These are phyloP conservation scores for Callipepla squamata DNA, from an alignment of 2,113 vertebrate species.

Conservation along the genomic window DNA sequence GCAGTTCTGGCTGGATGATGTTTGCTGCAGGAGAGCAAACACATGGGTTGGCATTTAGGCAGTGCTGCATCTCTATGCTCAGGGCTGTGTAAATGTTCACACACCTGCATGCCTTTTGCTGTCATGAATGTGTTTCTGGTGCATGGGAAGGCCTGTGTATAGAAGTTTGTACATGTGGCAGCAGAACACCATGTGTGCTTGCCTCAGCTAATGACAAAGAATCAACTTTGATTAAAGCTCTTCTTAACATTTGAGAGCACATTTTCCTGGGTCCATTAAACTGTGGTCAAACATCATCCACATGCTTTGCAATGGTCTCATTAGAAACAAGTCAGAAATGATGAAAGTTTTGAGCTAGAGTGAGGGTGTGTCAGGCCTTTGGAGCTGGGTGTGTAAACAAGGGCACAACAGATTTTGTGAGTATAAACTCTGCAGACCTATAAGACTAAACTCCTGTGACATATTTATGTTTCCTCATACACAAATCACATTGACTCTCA, in stretches of 20 bases:
- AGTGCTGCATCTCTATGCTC: background rate
- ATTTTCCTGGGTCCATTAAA: constrained; percentile 57
- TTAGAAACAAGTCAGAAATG: constrained; percentile 45
- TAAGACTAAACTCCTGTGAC: constrained; percentile 78
- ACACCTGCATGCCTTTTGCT: background rate
- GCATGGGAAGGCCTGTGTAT: background rate
- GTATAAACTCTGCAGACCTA: constrained; percentile 75
- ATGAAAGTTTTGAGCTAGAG: constrained; percentile 51
- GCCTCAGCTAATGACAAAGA: constrained; percentile 1
- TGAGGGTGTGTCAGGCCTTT: constrained; percentile 64
- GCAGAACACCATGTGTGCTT: background rate
- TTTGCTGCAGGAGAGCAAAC: fast-evolving
- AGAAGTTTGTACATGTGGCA: constrained; percentile 19
- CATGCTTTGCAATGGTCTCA: constrained; percentile 45
- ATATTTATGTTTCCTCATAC: constrained; percentile 78
- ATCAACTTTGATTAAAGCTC: constrained; percentile 54
- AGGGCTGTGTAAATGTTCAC: background rate
- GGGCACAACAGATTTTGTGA: constrained; percentile 71
- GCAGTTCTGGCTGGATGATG: background rate
- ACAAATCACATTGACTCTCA: constrained; percentile 78
- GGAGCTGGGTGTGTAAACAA: constrained; percentile 74
- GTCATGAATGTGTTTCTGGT: background rate
- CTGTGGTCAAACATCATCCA: constrained; percentile 68
- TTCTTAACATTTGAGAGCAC: constrained; percentile 37
- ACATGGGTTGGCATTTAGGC: fast-evolving